Evolutionary conservation across 2,888 invertebrate species (phyloP), one percentile per base, ranked within the genome.

Genomic region (Ischnura elegans): DNA sequence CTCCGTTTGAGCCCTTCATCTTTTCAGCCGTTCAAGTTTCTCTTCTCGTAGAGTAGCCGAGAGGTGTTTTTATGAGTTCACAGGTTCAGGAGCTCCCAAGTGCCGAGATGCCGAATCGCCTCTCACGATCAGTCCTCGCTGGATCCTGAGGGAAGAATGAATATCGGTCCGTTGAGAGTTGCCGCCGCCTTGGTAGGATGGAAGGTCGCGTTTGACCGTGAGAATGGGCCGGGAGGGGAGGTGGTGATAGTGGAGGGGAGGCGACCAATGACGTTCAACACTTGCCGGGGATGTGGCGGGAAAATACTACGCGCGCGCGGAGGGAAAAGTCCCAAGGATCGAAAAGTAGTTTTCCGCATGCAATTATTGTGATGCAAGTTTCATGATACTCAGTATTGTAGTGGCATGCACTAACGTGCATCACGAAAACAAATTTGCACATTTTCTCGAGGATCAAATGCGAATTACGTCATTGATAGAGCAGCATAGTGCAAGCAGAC

Each of bases 1-100:
- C 66, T 36, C 61, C 90, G 90, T 10, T 86, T 29, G 76, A 29
- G 21, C 90, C 90, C 90, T 90, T 90, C 90, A 90, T 90, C 61
- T 36, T 51, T 76, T 36, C 76, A 16, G n/a, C n/a, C 36, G n/a
- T 29, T 76, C 29, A 61, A 25, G 61, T 25, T 61, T 2, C 61
- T 61, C 25, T 16, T 47, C 8, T 6, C 47, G 2, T 5, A 36
- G 76, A 16, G 76, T 25, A 16, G n/a, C n/a, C n/a, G n/a, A 36
- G 76, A 36, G 36, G 76, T 13, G 76, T 2, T 51, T 51, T 10
- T 51, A 10, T 10, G n/a, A 36, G 36, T 25, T 36, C 76, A 8
- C 76, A 13, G n/a, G 29, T 29, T 76, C 76, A 36, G 61, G 61
- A 76, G 76, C 76, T 21, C 76, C 25, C 76, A n/a, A n/a, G 51